phyloP scores from a whole-genome alignment of 2,888 invertebrate species.

The Galeruca laticollis region DNA sequence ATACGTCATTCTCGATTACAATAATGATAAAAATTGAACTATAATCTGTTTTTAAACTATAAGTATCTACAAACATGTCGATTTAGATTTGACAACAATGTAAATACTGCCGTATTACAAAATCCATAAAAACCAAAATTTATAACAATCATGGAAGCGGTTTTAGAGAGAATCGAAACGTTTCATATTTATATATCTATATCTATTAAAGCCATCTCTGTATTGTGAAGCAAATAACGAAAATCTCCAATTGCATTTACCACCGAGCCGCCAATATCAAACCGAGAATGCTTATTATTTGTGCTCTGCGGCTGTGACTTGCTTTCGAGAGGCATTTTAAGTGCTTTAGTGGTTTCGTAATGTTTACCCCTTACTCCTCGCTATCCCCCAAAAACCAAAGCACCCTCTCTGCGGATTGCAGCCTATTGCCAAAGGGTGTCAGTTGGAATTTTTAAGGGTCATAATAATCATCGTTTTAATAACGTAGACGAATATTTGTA shows the following conservation, averaged over 20 bases:
- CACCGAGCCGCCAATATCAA: conserved; percentile 32
- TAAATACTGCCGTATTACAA: too few relatives aligned
- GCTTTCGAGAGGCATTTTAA: conserved; percentile 46
- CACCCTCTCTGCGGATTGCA: conserved; percentile 37
- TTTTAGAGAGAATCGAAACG: too few relatives aligned
- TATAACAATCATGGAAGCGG: too few relatives aligned
- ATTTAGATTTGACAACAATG: too few relatives aligned
- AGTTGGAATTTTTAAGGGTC: conserved; percentile 38
- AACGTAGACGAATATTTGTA: background rate
- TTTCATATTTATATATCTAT: too few relatives aligned
- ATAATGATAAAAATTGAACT: too few relatives aligned
- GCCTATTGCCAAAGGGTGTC: conserved; percentile 34
- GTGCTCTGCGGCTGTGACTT: conserved; percentile 46
- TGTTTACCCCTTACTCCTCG: conserved; percentile 35
- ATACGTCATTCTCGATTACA: too few relatives aligned
- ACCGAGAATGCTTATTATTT: conserved; percentile 45
- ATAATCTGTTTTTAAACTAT: too few relatives aligned
- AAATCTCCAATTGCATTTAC: conserved; percentile 36
- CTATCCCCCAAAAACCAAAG: background rate
- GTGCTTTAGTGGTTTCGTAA: conserved; percentile 46
- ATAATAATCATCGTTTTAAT: conserved; percentile 24
- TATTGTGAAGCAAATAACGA: conserved; percentile 28
- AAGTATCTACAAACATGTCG: too few relatives aligned
- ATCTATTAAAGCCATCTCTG: conserved; percentile 15
- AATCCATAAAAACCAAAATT: too few relatives aligned